A percentile compares a stretch with the other conserved stretches of the same genome.
Conservation (phyloP, 2,888 invertebrate genomes). For the Andrena praecox region DNA sequence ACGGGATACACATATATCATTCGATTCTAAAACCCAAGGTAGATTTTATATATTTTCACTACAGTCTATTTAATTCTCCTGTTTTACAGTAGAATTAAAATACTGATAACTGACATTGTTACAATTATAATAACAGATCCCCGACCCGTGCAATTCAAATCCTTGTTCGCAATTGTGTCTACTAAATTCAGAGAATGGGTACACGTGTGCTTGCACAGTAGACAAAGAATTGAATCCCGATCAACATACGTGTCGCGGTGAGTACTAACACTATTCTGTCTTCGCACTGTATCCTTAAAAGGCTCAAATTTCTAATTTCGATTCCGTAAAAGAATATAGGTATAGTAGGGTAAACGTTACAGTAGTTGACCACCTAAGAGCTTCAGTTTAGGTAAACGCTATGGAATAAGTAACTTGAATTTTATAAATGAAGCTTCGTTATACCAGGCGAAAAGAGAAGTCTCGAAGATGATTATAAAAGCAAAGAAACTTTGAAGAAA, state of each 20-base stretch:
- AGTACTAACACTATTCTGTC: background rate
- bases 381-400: no score
- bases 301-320: no score
- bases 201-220: slow-evolving; percentile 91
- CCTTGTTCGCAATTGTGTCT: slow-evolving; percentile 93
- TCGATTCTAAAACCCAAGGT: slow-evolving; percentile 87
- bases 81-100: background rate
- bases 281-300: background rate
- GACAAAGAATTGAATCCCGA: slow-evolving; percentile 88
- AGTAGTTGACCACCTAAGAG: no score
- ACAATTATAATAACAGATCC: slow-evolving; percentile 65
- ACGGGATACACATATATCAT: slow-evolving; percentile 92
- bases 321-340: background rate
- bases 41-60: background rate
- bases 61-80: background rate
- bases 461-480: no score
- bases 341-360: background rate
- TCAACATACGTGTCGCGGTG: slow-evolving; percentile 87
- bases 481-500: no score
- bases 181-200: slow-evolving; percentile 86
- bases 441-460: no score
- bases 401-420: no score
- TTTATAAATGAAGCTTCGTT: no score
- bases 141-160: slow-evolving; percentile 88
- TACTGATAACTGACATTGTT: background rate